Evolutionary conservation across 2,888 invertebrate species (phyloP), one percentile per base, ranked within the genome.

Genomic region (Lepidonotus clava): DNA sequence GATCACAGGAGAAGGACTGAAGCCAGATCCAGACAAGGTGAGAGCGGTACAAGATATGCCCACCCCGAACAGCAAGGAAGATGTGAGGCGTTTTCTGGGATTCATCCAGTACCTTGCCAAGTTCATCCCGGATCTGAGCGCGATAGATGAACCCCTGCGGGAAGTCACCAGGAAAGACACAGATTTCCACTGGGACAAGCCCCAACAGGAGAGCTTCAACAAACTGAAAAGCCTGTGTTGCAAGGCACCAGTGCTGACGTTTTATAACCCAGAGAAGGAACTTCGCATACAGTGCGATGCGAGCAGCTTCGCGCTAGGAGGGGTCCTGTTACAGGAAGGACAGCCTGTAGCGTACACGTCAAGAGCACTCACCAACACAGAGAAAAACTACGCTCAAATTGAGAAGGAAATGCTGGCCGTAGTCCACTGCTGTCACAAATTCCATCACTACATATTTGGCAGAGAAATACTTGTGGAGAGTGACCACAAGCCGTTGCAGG

Each of bases 201-300:
- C 1, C 90, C 91, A 80, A 83, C 89, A 46, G 46, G 86, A 0
- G 86, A 89, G 21, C 91, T 91, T 51, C 34, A 85, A 34, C 11
- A 32, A 36, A 24, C 85, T 28, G 88, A 88, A 66, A 32, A 36
- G 71, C 36, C 38, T 83, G 40, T 83, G 32, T n/a, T 51, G 40
- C 21, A 86, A 51, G 24, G 36, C 76, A 34, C 86, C 77, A 18
- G 77, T 86, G 34, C 86, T 86, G n/a, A 36, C 46, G 28, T 77
- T 34, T 34, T 86, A 76, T 36, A 41, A 83, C 61, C 24, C 32
- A 4, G 34, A 32, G 21, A 36, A 80, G 24, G 46, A 24, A 11
- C 24, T 41, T 5, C 56, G 21, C 2, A 21, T 86, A 4, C 46
- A 66, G n/a, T 34, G 36, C 18, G 77, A 77, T 71, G 67, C 85